Base-by-base conservation (phyloP, 1,140 invertebrate species). In the Probaryconus sp. region DNA sequence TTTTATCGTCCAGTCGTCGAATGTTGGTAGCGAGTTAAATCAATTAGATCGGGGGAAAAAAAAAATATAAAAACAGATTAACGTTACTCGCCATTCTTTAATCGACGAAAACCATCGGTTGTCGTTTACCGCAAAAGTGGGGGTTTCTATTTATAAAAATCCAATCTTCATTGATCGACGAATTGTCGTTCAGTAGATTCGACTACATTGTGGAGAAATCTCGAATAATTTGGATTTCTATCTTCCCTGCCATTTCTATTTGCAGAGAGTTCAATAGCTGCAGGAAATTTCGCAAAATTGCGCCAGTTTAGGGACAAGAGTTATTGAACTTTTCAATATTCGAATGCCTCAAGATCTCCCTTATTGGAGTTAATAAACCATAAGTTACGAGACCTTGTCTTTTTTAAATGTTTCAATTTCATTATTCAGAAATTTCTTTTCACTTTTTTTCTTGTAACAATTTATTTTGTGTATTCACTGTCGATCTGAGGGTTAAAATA, bases 251-350 rank as follows among this genome's bases (percentile, higher is more conserved):
- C 50, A 18, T 21, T 56, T n/a, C 51, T 67, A 38, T 67, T 56
- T 55, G 63, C 51, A 67, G 13, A 56, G 40, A 48, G 43, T 42
- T 67, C 42, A 40, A 67, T 67, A 33, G 24, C 42, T 48, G 18
- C 31, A 33, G 50, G 42, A 67, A 56, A 67, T 38, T n/a, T 56
- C 16, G 31, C 20, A 24, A 56, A 56, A 56, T 48, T 67, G 42
- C 18, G 14, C 30, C 16, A 67, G 50, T 56, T 55, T 56, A 48
- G 63, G 43, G 42, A 67, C 63, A 55, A 47, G 42, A 56, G 42
- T 67, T 67, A 67, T 47, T 35, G 51, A 67, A 67, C 50, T 67
- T 67, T 56, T 48, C 50, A 21, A 48, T 56, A 56, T 67, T 67
- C 21, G n/a, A 51, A 13, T 51, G 35, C 11, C 31, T 42, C 17